Conservation (phyloP, 2,113 vertebrate genomes). For the Pavo muticus region DNA sequence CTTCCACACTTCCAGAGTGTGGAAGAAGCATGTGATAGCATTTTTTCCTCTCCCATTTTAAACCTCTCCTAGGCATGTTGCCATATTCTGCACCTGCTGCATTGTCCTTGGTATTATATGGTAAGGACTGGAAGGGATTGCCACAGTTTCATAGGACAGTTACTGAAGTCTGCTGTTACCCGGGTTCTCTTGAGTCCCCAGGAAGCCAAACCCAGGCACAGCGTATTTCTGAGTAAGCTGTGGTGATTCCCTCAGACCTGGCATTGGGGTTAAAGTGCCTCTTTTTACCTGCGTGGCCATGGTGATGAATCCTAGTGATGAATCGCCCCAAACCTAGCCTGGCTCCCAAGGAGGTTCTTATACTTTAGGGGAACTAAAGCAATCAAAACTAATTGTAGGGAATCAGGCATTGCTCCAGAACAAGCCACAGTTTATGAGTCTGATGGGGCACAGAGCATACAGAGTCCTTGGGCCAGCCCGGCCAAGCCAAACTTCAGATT, state of each 20-base stretch:
- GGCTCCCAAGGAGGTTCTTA: neutral
- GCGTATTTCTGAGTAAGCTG: neutral
- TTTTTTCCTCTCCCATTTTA: neutral
- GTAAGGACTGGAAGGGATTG: neutral
- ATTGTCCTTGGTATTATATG: neutral
- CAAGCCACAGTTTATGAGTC: conserved; percentile 9
- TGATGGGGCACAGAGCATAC: neutral
- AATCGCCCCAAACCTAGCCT: neutral
- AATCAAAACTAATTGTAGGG: conserved; percentile 38
- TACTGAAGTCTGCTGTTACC: neutral
- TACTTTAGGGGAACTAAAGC: conserved; percentile 9
- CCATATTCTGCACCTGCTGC: neutral
- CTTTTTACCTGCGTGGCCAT: neutral
- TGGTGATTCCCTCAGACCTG: neutral
- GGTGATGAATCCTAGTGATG: neutral
- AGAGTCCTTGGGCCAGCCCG: neutral
- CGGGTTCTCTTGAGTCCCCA: neutral
- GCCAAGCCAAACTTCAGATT: conserved; percentile 32
- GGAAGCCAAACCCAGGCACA: neutral
- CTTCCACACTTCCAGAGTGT: neutral
- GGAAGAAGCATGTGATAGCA: neutral
- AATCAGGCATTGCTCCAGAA: neutral
- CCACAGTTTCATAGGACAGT: neutral
- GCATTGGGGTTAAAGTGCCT: neutral
- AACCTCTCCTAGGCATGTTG: neutral